phyloP scores from a whole-genome alignment of 2,888 invertebrate genomes.

The Rhodophaea formosa region DNA sequence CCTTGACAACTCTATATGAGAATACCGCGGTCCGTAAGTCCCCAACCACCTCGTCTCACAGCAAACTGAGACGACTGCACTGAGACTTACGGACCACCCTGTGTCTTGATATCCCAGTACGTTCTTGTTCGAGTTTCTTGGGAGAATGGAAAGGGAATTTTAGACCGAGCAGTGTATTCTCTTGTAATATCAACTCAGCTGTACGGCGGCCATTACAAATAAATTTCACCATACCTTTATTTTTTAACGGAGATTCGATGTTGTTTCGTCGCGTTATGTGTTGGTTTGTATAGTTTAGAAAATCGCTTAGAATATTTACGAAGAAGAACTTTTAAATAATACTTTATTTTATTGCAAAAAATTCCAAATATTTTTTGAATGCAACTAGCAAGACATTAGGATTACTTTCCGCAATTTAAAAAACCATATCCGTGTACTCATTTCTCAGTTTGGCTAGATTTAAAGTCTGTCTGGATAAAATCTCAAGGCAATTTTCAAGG shows the following conservation, averaged over 20 bases:
- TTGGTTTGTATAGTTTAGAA: constrained; percentile 32
- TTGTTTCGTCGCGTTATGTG: constrained; percentile 42
- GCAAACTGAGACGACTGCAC: constrained; percentile 29
- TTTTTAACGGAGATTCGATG: constrained; percentile 57
- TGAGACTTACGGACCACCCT: constrained; percentile 21
- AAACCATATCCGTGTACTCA: neutral
- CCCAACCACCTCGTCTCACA: constrained; percentile 42
- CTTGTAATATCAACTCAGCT: constrained; percentile 61
- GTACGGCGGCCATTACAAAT: constrained; percentile 69
- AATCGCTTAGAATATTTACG: too few relatives aligned
- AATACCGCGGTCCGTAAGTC: constrained; percentile 58
- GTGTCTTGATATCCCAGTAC: constrained; percentile 20
- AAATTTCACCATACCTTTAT: constrained; percentile 63
- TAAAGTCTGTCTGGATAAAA: neutral
- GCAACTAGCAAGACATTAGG: neutral
- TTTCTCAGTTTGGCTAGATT: neutral
- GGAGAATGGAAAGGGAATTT: constrained; percentile 44
- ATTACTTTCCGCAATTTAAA: neutral
- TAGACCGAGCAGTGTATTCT: constrained; percentile 58
- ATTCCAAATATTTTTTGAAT: too few relatives aligned
- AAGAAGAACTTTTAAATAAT: too few relatives aligned
- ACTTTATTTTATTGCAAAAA: too few relatives aligned
- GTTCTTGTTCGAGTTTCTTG: constrained; percentile 32
- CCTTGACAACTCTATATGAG: constrained; percentile 83
- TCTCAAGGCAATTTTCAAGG: neutral